Conservation (phyloP, 2,888 invertebrate species). For the Drosophila ustulata region DNA sequence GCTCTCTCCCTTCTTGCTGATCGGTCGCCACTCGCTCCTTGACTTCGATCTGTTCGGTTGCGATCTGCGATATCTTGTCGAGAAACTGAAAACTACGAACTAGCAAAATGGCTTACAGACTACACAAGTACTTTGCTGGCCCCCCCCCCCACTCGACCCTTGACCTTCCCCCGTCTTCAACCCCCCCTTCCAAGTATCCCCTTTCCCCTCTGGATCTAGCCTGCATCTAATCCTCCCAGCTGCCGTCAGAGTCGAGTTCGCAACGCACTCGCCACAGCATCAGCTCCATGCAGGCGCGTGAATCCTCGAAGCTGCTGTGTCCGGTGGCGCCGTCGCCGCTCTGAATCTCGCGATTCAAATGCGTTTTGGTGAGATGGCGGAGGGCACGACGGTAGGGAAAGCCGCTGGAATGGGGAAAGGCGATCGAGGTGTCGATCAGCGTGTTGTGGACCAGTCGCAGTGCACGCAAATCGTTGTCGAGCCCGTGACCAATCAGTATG, state of each 20-base stretch:
- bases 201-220: neutral
- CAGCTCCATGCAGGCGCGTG: slow-evolving; percentile 94
- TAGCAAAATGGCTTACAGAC: slow-evolving; percentile 41
- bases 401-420: slow-evolving; percentile 94
- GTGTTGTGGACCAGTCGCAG: slow-evolving; percentile 93
- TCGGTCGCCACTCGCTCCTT: neutral
- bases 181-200: neutral
- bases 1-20: neutral
- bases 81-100: slow-evolving; percentile 24
- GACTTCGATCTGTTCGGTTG: too few species aligned
- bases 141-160: slow-evolving; percentile 16
- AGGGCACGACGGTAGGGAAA: slow-evolving; percentile 93
- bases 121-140: slow-evolving; percentile 53
- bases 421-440: slow-evolving; percentile 95
- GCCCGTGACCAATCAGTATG: slow-evolving; percentile 96
- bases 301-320: slow-evolving; percentile 98
- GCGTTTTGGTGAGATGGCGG: slow-evolving; percentile 90
- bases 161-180: too few species aligned
- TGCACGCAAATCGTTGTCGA: slow-evolving; percentile 96
- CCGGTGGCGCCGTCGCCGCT: slow-evolving; percentile 87
- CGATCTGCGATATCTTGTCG: too few species aligned
- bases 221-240: slow-evolving; percentile 52
- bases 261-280: slow-evolving; percentile 91
- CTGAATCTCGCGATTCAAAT: slow-evolving; percentile 94
- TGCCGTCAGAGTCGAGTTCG: slow-evolving; percentile 51